phyloP scores from a whole-genome alignment of 2,888 invertebrate species.

The Temnothorax rugatulus region DNA sequence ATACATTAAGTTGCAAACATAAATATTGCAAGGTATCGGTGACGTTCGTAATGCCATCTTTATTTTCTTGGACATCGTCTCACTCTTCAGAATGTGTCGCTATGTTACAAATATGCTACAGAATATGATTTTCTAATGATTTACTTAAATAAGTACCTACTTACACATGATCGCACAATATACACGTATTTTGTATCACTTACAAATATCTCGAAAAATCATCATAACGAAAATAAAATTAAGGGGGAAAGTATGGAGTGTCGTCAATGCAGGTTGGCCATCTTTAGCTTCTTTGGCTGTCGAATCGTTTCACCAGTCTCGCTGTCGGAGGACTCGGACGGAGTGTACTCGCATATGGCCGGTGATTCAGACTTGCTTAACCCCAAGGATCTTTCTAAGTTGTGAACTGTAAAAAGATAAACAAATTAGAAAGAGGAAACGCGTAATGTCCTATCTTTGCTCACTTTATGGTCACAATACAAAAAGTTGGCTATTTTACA shows the following conservation, averaged over 20 bases:
- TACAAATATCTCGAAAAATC: slow-evolving; percentile 18
- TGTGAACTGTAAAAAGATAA: slow-evolving; percentile 89
- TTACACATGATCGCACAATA: slow-evolving; percentile 10
- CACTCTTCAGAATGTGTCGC: neutral
- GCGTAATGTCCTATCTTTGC: slow-evolving; percentile 31
- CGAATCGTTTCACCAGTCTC: slow-evolving; percentile 82
- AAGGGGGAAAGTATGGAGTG: neutral
- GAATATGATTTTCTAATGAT: neutral
- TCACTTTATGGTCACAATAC: neutral
- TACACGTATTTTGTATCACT: slow-evolving; percentile 1
- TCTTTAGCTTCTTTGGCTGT: slow-evolving; percentile 84
- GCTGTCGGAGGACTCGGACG: slow-evolving; percentile 88
- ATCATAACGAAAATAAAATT: slow-evolving; percentile 44
- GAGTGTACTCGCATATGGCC: slow-evolving; percentile 85
- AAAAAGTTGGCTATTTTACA: neutral
- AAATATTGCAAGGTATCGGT: neutral
- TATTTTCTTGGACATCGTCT: neutral
- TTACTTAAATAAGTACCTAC: slow-evolving; percentile 28
- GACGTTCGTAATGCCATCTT: neutral
- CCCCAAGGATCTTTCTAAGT: slow-evolving; percentile 88
- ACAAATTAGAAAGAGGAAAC: slow-evolving; percentile 58
- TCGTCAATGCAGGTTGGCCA: slow-evolving; percentile 82
- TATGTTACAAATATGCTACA: slow-evolving; percentile 17
- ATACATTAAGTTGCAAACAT: slow-evolving; percentile 23
- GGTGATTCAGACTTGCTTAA: slow-evolving; percentile 83